Conservation (phyloP, 2,797 vertebrate species). For the Hozukius guyotensis region DNA sequence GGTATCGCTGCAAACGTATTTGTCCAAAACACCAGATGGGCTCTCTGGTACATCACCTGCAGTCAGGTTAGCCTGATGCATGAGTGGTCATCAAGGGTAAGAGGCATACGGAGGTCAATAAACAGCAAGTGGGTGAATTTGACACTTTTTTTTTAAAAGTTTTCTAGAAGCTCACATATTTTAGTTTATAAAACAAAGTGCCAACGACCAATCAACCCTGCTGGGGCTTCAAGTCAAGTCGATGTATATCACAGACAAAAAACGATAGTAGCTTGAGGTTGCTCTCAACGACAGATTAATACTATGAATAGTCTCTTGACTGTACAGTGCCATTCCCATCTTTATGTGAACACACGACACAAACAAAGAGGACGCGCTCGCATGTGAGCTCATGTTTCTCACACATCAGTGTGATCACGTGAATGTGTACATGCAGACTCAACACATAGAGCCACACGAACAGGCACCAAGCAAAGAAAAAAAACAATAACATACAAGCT, state of each 20-base stretch:
- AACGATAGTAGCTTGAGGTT: neutral
- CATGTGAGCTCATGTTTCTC: slow-evolving; percentile 1
- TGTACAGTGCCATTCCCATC: slow-evolving; percentile 31
- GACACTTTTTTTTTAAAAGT: slow-evolving; percentile 17
- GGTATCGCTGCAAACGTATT: neutral
- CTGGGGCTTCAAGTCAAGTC: neutral
- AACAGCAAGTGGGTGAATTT: slow-evolving; percentile 19
- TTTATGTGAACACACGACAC: slow-evolving; percentile 13
- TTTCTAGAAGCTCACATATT: neutral
- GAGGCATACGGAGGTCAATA: slow-evolving; percentile 32
- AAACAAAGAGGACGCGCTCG: neutral
- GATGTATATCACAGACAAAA: neutral
- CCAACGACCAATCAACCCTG: neutral
- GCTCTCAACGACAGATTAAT: slow-evolving; percentile 5
- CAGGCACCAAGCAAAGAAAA: slow-evolving; percentile 1
- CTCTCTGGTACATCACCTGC: slow-evolving; percentile 20
- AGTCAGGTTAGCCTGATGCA: slow-evolving; percentile 14
- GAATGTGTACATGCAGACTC: slow-evolving; percentile 7
- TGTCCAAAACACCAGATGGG: slow-evolving; percentile 21
- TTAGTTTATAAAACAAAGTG: slow-evolving; percentile 4
- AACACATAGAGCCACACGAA: slow-evolving; percentile 12
- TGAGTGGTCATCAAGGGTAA: slow-evolving; percentile 12
- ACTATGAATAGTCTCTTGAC: slow-evolving; percentile 15
- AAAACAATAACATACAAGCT: slow-evolving; percentile 17
- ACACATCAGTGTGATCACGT: neutral